phyloP scores from a whole-genome alignment of 2,888 invertebrate species.

The Acrobasis suavella region DNA sequence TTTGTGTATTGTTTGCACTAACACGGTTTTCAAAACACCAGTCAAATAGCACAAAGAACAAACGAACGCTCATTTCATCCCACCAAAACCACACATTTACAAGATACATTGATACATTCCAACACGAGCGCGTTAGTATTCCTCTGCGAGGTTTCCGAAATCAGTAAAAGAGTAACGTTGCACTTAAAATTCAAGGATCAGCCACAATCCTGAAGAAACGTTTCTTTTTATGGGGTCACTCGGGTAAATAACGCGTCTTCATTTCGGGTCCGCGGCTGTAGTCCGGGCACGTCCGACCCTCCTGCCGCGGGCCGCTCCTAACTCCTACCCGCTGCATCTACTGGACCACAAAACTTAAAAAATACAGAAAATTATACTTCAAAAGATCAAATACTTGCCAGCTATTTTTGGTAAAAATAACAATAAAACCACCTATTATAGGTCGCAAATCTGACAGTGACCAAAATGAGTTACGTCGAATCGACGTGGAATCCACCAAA shows the following conservation, averaged over 20 bases:
- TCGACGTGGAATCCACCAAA: too few species aligned
- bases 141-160: conserved; percentile 43
- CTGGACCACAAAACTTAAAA: background rate
- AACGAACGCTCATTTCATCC: background rate
- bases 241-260: conserved; percentile 71
- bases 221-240: conserved; percentile 70
- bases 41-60: background rate
- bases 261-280: conserved; percentile 40
- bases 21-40: too few species aligned
- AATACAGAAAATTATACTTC: background rate
- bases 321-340: conserved; percentile 22
- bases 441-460: too few species aligned
- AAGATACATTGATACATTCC: conserved; percentile 7
- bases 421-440: too few species aligned
- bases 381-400: too few species aligned
- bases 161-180: conserved; percentile 56
- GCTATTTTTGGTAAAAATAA: too few species aligned
- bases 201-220: conserved; percentile 60
- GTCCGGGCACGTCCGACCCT: conserved; percentile 44
- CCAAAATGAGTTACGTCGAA: too few species aligned
- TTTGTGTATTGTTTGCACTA: too few species aligned
- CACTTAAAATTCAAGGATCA: conserved; percentile 70
- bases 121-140: conserved; percentile 39
- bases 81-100: conserved; percentile 7
- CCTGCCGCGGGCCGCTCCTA: conserved; percentile 27